Evolutionary conservation across 2,888 invertebrate species (phyloP), one percentile per base, ranked within the genome.

Genomic region (Meteorus colon): DNA sequence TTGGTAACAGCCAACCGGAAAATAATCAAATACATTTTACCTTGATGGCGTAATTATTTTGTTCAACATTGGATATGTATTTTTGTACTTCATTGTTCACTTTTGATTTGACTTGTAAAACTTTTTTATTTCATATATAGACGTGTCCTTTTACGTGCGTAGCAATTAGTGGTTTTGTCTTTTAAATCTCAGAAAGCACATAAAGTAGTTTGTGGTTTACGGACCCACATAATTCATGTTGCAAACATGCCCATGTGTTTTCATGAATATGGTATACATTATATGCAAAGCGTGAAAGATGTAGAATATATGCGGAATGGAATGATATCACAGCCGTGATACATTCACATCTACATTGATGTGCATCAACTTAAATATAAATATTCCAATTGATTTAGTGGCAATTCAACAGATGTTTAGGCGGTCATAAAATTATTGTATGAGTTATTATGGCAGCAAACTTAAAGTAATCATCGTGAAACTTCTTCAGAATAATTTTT

Each of bases 91-190:
- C n/a, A n/a, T 48, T 48, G 48, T 48, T 48, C 24, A 24, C 24
- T 24, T 24, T 24, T 24, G 24, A 24, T 24, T 24, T 24, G 24
- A 24, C 24, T 24, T 24, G 24, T 24, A 24, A 24, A 24, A 24
- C 24, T 24, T 24, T 24, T 24, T 24, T 24, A 24, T 24, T 24
- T 24, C 24, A 24, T 24, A 24, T 48, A n/a, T 48, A n/a, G 48
- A 16, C 16, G 4, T n/a, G 48, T 1, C n/a, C 10, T 34, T 27
- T 48, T 24, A 48, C 14, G 29, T 68, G 51, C 19, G 51, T 8
- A n/a, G 24, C 55, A 68, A 31, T 68, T 55, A 31, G 68, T 12
- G 45, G 29, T 68, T 68, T 14, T 31, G 14, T n/a, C 16, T 55
- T 29, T 16, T 27, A 27, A 14, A 24, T 29, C 31, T 48, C n/a